Conservation (phyloP, 1,140 invertebrate genomes). For the Bombus superbus region DNA sequence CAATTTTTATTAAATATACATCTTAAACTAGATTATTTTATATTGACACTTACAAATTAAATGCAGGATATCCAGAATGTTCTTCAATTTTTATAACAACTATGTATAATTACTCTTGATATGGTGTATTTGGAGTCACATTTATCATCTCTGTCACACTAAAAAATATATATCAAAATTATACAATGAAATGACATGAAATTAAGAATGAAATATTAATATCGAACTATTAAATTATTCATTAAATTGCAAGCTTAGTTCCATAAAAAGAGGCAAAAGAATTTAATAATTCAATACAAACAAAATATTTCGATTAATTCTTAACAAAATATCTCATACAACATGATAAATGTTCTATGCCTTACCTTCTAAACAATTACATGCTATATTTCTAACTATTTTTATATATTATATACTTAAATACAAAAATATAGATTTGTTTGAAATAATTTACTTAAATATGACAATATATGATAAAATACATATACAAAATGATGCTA, state of each 20-base stretch:
- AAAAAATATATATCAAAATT: conserved; percentile 78
- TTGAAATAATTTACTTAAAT: conserved; percentile 8
- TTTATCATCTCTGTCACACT: conserved; percentile 92
- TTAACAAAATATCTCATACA: conserved; percentile 31
- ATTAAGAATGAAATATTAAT: conserved; percentile 8
- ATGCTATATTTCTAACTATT: conserved; percentile 42
- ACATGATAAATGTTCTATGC: background rate
- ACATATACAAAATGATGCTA: background rate
- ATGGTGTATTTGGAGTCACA: conserved; percentile 90
- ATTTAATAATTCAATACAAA: conserved; percentile 43
- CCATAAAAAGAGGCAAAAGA: conserved; percentile 35
- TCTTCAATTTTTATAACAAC: conserved; percentile 1
- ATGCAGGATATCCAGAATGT: conserved; percentile 29
- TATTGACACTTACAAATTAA: conserved; percentile 48
- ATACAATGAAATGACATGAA: conserved; percentile 13
- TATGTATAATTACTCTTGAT: conserved; percentile 76
- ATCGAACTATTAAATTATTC: conserved; percentile 37
- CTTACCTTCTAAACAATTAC: conserved; percentile 8
- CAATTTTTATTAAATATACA: background rate
- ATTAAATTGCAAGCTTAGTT: conserved; percentile 13
- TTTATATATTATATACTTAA: background rate
- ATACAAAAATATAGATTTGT: conserved; percentile 12
- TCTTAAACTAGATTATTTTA: conserved; percentile 9
- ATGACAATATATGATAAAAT: background rate
- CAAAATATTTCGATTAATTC: conserved; percentile 46